phyloP scores from a whole-genome alignment of 2,888 invertebrate genomes.

The Leptinotarsa haldemani region DNA sequence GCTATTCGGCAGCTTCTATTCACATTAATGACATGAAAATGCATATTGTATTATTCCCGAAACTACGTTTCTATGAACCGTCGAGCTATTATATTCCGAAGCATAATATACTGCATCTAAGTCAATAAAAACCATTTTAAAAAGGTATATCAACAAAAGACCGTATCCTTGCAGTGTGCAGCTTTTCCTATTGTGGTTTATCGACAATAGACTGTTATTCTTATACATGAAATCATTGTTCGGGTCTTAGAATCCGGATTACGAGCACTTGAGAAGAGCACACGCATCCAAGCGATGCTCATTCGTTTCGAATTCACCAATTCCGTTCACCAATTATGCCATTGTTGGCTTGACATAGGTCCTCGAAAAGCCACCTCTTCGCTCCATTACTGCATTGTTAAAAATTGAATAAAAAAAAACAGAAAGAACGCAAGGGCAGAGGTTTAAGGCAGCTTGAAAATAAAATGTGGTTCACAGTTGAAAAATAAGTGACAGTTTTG shows the following conservation, averaged over 20 bases:
- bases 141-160: slow-evolving; percentile 26
- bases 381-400: slow-evolving; percentile 54
- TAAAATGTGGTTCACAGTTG: no score
- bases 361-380: slow-evolving; percentile 50
- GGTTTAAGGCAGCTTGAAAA: no score
- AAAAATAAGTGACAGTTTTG: no score
- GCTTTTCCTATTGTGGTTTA: slow-evolving; percentile 30
- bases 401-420: slow-evolving; percentile 2
- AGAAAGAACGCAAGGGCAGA: neutral
- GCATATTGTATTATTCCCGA: slow-evolving; percentile 35
- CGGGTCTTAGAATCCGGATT: slow-evolving; percentile 48
- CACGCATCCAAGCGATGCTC: slow-evolving; percentile 56
- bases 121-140: slow-evolving; percentile 43
- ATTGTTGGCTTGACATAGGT: slow-evolving; percentile 56
- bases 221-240: slow-evolving; percentile 36
- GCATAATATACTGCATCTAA: slow-evolving; percentile 43
- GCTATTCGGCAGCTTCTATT: slow-evolving; percentile 27
- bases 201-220: slow-evolving; percentile 38
- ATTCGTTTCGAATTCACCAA: slow-evolving; percentile 59
- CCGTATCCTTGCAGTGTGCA: slow-evolving; percentile 25
- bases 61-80: slow-evolving; percentile 32
- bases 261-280: slow-evolving; percentile 49
- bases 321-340: slow-evolving; percentile 57
- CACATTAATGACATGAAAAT: slow-evolving; percentile 39
- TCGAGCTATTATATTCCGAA: slow-evolving; percentile 31